phyloP scores from a whole-genome alignment of 2,888 invertebrate genomes.

The Nipponacmea schrenckii region DNA sequence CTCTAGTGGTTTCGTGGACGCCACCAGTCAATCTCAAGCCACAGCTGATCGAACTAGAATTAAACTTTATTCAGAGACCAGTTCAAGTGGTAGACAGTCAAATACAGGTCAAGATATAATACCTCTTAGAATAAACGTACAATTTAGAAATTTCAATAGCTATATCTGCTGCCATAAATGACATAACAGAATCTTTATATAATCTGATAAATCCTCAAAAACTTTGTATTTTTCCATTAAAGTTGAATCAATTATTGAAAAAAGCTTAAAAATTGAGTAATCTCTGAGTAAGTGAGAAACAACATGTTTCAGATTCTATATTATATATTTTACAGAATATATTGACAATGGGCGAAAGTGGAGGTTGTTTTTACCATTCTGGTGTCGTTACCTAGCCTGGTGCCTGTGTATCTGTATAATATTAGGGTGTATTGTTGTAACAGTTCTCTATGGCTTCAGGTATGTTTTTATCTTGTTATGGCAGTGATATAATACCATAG shows the following conservation, averaged over 20 bases:
- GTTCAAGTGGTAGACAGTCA: slow-evolving; percentile 27
- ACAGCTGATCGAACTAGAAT: slow-evolving; percentile 26
- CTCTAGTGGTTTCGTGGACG: slow-evolving; percentile 63
- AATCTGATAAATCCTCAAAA: no score
- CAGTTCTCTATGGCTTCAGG: slow-evolving; percentile 62
- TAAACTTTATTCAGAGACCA: slow-evolving; percentile 28
- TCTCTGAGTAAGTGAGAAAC: no score
- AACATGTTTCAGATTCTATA: no score
- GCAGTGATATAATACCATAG: no score
- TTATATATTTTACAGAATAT: neutral
- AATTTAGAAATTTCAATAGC: no score
- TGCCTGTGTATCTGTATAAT: slow-evolving; percentile 48
- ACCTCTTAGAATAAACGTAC: no score
- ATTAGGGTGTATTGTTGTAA: slow-evolving; percentile 50
- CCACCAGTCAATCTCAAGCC: slow-evolving; percentile 41
- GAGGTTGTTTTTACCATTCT: slow-evolving; percentile 53
- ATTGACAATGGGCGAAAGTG: slow-evolving; percentile 24
- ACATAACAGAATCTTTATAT: no score
- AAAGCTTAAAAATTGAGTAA: no score
- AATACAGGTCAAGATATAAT: slow-evolving; percentile 27
- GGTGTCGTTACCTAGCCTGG: slow-evolving; percentile 63
- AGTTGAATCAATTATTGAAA: no score
- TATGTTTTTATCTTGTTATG: slow-evolving; percentile 25
- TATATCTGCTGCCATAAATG: no score
- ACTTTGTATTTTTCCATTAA: no score